Percentiles rank a stretch among this genome's conserved stretches.
Conservation (phyloP, 1,140 invertebrate species). For the Drosophila sproati region DNA sequence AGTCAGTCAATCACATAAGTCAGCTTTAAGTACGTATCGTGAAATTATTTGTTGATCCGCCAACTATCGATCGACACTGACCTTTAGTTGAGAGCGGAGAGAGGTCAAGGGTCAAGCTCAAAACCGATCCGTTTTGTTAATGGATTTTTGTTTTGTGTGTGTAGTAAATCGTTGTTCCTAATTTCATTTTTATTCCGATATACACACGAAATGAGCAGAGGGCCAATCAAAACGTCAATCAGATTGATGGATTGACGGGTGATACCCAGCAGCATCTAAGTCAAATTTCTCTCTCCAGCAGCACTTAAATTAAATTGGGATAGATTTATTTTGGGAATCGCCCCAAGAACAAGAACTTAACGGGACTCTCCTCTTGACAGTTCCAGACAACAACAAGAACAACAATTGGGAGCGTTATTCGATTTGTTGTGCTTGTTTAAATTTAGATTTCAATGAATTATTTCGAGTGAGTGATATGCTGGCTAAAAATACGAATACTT, state of each 20-base stretch:
- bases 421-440: constrained; percentile 15
- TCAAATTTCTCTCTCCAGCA: not conserved
- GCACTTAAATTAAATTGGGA: constrained; percentile 20
- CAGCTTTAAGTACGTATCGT: not conserved
- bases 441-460: constrained; percentile 35
- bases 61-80: not conserved
- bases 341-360: constrained; percentile 5
- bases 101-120: constrained; percentile 30
- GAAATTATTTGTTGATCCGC: not conserved
- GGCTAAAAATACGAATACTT: constrained; percentile 9
- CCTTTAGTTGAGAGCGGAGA: constrained; percentile 48
- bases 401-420: constrained; percentile 11
- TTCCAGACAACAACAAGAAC: constrained; percentile 26
- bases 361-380: constrained; percentile 25
- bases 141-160: constrained; percentile 56
- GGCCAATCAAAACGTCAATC: constrained; percentile 70
- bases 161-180: constrained; percentile 58
- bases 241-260: constrained; percentile 63
- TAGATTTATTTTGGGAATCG: constrained; percentile 42
- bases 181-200: constrained; percentile 36
- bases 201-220: constrained; percentile 41
- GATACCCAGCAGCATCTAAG: constrained; percentile 30
- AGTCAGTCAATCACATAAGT: not conserved
- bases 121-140: constrained; percentile 44
- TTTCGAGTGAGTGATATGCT: constrained; percentile 5